Conservation (phyloP, 2,113 vertebrate species). For the Riparia riparia region DNA sequence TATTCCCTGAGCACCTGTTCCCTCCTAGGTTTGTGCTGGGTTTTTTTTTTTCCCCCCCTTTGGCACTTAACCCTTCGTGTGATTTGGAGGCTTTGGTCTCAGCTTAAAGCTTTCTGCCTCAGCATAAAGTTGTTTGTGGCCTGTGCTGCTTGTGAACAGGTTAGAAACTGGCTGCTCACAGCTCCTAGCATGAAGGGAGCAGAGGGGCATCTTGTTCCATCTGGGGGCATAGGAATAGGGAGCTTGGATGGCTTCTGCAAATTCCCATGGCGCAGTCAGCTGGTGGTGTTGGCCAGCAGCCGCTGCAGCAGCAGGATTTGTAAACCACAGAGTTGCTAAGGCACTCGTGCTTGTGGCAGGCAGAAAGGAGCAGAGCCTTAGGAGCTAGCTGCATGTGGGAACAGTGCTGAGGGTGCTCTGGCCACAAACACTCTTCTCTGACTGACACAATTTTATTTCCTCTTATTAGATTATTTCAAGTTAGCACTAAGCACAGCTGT, state of each 20-base stretch:
- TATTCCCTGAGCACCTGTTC: not conserved
- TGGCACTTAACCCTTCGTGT: not conserved
- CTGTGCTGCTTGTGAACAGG: not conserved
- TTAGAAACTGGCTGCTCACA: not conserved
- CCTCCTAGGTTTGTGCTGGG: not conserved
- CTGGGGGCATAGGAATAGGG: not conserved
- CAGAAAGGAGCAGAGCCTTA: not conserved
- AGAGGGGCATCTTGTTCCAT: not conserved
- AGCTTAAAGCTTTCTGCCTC: not conserved
- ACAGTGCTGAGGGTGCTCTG: not conserved
- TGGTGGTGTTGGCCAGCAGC: not conserved
- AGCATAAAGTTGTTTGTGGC: not conserved
- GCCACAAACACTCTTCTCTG: not conserved
- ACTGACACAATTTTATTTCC: not conserved
- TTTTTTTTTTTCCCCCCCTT: not conserved
- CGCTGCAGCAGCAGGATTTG: not conserved
- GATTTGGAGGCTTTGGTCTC: not conserved
- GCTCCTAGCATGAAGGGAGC: not conserved
- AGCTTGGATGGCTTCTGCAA: not conserved
- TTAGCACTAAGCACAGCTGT: not conserved
- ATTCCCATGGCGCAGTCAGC: not conserved
- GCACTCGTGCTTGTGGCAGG: not conserved
- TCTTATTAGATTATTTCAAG: not conserved
- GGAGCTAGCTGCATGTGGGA: not conserved
- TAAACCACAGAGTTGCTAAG: not conserved